These are phyloP conservation scores for Girardinus metallicus DNA, from an alignment of 2,797 vertebrate genomes.

Conservation along the genomic window DNA sequence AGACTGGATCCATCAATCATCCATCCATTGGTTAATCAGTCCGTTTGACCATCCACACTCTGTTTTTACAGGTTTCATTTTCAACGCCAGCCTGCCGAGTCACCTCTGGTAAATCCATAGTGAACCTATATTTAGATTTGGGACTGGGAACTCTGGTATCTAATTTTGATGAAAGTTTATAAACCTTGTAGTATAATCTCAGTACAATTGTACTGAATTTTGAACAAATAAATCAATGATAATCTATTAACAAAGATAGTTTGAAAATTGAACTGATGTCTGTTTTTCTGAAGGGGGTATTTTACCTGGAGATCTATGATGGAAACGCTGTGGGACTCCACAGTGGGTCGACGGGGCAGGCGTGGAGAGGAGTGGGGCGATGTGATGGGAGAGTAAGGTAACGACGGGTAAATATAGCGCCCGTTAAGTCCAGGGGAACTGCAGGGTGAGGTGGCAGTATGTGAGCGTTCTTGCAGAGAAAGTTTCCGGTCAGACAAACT, in stretches of 20 bases:
- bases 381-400: slow-evolving; percentile 89
- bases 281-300: not conserved
- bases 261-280: not conserved
- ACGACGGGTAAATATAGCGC: slow-evolving; percentile 88
- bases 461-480: slow-evolving; percentile 91
- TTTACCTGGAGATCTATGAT: slow-evolving; percentile 95
- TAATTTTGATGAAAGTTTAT: not conserved
- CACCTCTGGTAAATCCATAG: not conserved
- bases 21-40: not conserved
- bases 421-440: slow-evolving; percentile 79
- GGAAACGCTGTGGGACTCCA: slow-evolving; percentile 95
- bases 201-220: not conserved
- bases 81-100: not conserved
- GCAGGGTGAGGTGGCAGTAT: slow-evolving; percentile 77
- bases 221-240: not conserved
- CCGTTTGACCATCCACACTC: not conserved
- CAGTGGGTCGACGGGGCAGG: slow-evolving; percentile 90
- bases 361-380: slow-evolving; percentile 95
- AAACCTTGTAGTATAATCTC: not conserved
- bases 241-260: not conserved
- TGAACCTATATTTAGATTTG: not conserved
- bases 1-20: not conserved
- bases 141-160: not conserved
- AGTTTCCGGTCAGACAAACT: slow-evolving; percentile 89
- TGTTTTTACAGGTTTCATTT: not conserved